Conservation (phyloP, 2,797 vertebrate species). For the Mus caroli region DNA sequence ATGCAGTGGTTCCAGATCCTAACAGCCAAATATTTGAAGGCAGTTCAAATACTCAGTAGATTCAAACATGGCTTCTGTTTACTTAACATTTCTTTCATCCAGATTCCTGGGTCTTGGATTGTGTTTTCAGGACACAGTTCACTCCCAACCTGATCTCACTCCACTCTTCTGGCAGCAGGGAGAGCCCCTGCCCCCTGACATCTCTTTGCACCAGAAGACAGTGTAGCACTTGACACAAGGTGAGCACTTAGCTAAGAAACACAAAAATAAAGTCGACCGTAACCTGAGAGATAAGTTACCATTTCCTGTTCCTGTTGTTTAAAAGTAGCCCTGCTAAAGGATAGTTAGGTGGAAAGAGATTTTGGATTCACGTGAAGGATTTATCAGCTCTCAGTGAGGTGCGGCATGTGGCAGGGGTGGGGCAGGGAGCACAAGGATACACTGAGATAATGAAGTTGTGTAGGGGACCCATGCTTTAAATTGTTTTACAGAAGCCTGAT, state of each 20-base stretch:
- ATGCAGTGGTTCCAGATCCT: neutral
- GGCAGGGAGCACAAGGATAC: neutral
- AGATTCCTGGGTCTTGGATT: neutral
- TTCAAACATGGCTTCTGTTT: neutral
- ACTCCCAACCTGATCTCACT: neutral
- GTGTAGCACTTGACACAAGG: neutral
- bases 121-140: neutral
- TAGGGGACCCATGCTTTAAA: neutral
- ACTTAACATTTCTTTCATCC: neutral
- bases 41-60: neutral
- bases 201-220: neutral
- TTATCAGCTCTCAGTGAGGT: neutral
- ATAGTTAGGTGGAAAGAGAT: neutral
- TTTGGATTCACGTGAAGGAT: slow-evolving; percentile 11
- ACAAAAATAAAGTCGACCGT: neutral
- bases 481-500: slow-evolving; percentile 18
- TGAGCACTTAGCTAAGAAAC: slow-evolving; percentile 26
- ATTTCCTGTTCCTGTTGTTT: neutral
- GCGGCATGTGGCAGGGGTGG: neutral
- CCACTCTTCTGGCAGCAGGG: neutral
- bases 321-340: neutral
- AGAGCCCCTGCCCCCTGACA: neutral
- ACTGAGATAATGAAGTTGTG: neutral
- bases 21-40: neutral
- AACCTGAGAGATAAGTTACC: neutral